These are phyloP conservation scores for Xylocampa areola DNA, from an alignment of 2,888 invertebrate species.

Conservation along the genomic window DNA sequence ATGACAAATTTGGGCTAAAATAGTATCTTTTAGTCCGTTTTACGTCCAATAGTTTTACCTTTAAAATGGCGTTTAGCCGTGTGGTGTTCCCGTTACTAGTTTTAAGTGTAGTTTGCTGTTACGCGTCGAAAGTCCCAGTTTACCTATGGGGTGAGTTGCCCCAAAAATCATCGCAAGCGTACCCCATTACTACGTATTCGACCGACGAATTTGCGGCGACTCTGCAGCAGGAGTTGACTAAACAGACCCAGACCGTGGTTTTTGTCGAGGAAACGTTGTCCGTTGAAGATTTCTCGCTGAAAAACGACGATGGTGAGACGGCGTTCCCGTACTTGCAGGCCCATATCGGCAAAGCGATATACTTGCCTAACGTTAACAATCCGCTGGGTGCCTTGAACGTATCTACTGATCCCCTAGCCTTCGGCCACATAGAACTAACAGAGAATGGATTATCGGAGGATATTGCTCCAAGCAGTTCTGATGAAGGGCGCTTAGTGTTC, in stretches of 20 bases:
- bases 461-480: constrained; percentile 58
- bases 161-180: constrained; percentile 65
- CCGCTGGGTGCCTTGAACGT: constrained; percentile 89
- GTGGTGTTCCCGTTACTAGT: constrained; percentile 80
- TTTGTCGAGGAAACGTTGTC: constrained; percentile 89
- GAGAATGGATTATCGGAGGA: constrained; percentile 78
- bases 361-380: constrained; percentile 91
- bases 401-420: constrained; percentile 78
- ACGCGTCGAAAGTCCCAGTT: constrained; percentile 88
- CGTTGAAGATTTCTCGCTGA: constrained; percentile 89
- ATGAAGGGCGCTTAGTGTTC: constrained; percentile 86
- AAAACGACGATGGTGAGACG: constrained; percentile 78
- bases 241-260: constrained; percentile 82
- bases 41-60: constrained; percentile 76
- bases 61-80: constrained; percentile 85
- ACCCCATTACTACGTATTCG: constrained; percentile 74
- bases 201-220: constrained; percentile 75
- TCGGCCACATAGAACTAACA: constrained; percentile 77
- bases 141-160: constrained; percentile 89
- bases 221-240: constrained; percentile 75
- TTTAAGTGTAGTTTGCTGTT: constrained; percentile 76
- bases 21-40: constrained; percentile 74
- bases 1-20: constrained; percentile 78
- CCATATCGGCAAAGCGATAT: constrained; percentile 78
- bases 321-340: constrained; percentile 79